Percentiles rank a stretch among this genome's conserved stretches.
Conservation (phyloP, 2,113 vertebrate species). For the Nothobranchius kuhntae region DNA sequence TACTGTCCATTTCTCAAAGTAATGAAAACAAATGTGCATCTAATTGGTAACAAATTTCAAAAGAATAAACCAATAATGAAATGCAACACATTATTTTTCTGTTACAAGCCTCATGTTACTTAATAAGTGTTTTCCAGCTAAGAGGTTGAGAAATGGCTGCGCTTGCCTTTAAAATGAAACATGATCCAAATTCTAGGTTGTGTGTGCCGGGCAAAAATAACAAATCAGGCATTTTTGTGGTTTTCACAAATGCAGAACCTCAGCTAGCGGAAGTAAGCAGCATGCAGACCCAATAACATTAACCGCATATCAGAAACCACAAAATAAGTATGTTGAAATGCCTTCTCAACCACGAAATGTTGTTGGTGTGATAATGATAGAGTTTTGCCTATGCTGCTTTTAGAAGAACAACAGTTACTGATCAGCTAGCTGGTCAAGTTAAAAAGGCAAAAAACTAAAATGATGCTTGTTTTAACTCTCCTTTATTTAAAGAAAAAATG, state of each 20-base stretch:
- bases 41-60: neutral
- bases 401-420: no score
- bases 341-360: no score
- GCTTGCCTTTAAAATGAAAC: conserved; percentile 1
- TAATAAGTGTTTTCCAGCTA: neutral
- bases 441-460: no score
- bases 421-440: no score
- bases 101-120: neutral
- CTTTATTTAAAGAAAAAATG: no score
- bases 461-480: no score
- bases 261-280: neutral
- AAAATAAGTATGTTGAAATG: no score
- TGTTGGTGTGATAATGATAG: no score
- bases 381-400: no score
- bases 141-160: no score
- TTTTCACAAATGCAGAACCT: neutral
- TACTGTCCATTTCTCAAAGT: neutral
- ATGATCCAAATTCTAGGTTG: neutral
- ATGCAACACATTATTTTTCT: neutral
- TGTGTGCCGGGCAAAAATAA: neutral
- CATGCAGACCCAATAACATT: neutral
- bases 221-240: neutral
- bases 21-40: conserved; percentile 23
- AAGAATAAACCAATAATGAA: conserved; percentile 39
- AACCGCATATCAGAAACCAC: neutral